These are phyloP conservation scores for Dissostichus mawsoni DNA, from an alignment of 2,113 vertebrate species.

Conservation along the genomic window DNA sequence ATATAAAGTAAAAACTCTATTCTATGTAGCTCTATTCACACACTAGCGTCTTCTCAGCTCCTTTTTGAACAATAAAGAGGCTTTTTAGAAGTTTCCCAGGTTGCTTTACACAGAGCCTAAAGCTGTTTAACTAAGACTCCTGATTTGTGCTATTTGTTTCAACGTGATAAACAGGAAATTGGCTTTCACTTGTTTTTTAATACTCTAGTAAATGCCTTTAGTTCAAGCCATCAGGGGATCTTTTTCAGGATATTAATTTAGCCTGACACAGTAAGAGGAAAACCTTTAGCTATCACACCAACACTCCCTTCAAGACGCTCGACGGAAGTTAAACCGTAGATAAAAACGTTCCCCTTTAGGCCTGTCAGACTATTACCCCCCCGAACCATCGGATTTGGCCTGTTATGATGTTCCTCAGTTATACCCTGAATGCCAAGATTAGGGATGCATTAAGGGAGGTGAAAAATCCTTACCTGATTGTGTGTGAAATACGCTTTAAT, in stretches of 20 bases:
- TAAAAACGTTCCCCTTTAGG: neutral
- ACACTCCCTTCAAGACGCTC: neutral
- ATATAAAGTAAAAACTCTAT: neutral
- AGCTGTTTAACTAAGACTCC: neutral
- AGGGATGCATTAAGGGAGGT: neutral
- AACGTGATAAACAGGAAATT: neutral
- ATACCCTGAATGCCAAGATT: neutral
- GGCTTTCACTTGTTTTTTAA: neutral
- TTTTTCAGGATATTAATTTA: neutral
- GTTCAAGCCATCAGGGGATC: neutral
- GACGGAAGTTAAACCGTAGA: too few relatives aligned
- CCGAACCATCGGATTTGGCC: neutral
- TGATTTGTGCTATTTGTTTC: slow-evolving; percentile 2
- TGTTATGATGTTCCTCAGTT: too few relatives aligned
- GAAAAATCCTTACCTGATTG: neutral
- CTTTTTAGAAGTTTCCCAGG: slow-evolving; percentile 2
- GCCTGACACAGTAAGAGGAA: neutral
- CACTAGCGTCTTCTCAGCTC: neutral
- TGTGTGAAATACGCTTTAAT: too few relatives aligned
- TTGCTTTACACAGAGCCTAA: neutral
- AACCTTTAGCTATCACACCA: neutral
- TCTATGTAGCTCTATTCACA: slow-evolving; percentile 1
- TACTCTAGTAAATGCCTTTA: neutral
- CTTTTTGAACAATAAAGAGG: slow-evolving; percentile 3
- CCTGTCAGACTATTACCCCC: neutral